Evolutionary conservation across 1,140 invertebrate species (phyloP).

Genomic region (Drosophila lowei): DNA sequence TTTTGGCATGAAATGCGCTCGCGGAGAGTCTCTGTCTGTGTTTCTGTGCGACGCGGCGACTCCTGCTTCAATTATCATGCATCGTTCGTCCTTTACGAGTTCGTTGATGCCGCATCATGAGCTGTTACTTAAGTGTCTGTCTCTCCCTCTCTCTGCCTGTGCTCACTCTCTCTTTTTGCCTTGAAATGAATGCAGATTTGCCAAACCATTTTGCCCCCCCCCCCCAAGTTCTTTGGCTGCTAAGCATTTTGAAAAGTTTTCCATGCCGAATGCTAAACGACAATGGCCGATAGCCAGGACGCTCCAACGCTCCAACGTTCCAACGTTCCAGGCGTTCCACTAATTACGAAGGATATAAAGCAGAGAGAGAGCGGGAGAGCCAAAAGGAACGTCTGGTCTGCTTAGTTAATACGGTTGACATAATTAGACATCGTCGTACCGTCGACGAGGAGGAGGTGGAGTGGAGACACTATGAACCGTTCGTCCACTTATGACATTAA

Average conservation of each 20-base stretch:
- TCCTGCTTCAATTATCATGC: slow-evolving; percentile 53
- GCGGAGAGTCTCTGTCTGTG: slow-evolving; percentile 10
- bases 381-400: neutral
- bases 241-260: slow-evolving; percentile 19
- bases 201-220: neutral
- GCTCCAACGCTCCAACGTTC: neutral
- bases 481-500: slow-evolving; percentile 46
- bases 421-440: slow-evolving; percentile 34
- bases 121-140: slow-evolving; percentile 55
- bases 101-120: slow-evolving; percentile 59
- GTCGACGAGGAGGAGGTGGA: slow-evolving; percentile 1
- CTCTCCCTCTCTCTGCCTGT: neutral
- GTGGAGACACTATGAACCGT: slow-evolving; percentile 13
- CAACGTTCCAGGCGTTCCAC: neutral
- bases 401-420: slow-evolving; percentile 48
- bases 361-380: neutral
- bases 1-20: slow-evolving; percentile 47
- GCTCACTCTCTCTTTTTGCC: neutral
- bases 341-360: slow-evolving; percentile 31
- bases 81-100: slow-evolving; percentile 65
- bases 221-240: slow-evolving; percentile 1
- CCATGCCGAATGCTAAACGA: slow-evolving; percentile 37
- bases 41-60: neutral
- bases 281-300: slow-evolving; percentile 16
- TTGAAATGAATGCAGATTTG: slow-evolving; percentile 33